phyloP scores from a whole-genome alignment of 2,888 invertebrate species.

The Lepeophtheirus nordmannii region DNA sequence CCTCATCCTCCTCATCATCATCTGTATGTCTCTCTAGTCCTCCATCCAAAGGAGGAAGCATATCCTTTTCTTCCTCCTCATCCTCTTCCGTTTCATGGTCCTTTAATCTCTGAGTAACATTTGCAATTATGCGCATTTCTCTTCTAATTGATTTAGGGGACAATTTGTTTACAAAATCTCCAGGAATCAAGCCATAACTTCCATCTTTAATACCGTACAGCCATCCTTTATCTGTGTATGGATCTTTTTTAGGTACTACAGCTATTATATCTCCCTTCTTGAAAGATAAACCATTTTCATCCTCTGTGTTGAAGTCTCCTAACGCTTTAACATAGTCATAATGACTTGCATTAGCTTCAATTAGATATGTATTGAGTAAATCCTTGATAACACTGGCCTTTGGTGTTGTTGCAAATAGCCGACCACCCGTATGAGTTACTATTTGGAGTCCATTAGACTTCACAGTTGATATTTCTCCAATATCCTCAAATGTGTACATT shows the following conservation, averaged over 20 bases:
- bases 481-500: constrained; percentile 21
- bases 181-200: constrained; percentile 40
- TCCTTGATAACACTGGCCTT: constrained; percentile 20
- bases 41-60: not conserved
- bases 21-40: constrained; percentile 3
- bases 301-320: constrained; percentile 39
- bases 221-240: constrained; percentile 40
- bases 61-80: constrained; percentile 27
- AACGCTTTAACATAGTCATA: constrained; percentile 40
- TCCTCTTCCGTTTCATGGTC: constrained; percentile 26
- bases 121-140: constrained; percentile 21
- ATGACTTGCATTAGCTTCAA: constrained; percentile 29
- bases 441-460: constrained; percentile 20
- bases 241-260: constrained; percentile 36
- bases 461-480: constrained; percentile 20
- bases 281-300: constrained; percentile 41
- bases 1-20: constrained; percentile 46
- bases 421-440: constrained; percentile 15
- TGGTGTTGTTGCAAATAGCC: constrained; percentile 6
- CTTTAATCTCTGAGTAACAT: constrained; percentile 1
- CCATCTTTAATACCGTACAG: constrained; percentile 41
- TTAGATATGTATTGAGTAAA: constrained; percentile 11
- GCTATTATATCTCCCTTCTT: constrained; percentile 41
- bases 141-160: constrained; percentile 23
- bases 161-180: constrained; percentile 36